Percentiles rank a stretch among this genome's conserved stretches.
Conservation (phyloP, 1,140 invertebrate species). For the Rhyzopertha dominica region DNA sequence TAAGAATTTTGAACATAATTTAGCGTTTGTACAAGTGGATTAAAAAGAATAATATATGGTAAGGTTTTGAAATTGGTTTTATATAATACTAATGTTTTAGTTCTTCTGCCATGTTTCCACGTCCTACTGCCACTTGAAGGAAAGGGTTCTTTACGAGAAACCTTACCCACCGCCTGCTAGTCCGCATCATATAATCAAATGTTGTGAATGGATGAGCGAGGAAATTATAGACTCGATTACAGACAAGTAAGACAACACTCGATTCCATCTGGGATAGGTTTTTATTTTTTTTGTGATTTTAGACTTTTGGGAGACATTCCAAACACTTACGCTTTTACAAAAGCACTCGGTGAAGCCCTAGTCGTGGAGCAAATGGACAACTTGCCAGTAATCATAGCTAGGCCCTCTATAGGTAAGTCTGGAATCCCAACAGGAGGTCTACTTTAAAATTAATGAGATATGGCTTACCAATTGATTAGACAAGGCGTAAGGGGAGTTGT, state of each 20-base stretch:
- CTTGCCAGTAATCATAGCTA: slow-evolving; percentile 79
- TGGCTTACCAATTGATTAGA: not conserved
- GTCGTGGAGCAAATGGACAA: slow-evolving; percentile 69
- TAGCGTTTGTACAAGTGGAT: no score
- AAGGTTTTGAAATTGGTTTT: no score
- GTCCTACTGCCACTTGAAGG: slow-evolving; percentile 63
- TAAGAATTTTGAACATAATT: no score
- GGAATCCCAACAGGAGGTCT: not conserved
- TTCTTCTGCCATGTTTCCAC: slow-evolving; percentile 57
- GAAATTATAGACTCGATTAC: slow-evolving; percentile 30
- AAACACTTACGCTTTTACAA: slow-evolving; percentile 90
- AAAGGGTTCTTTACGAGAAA: slow-evolving; percentile 62
- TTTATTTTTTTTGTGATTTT: slow-evolving; percentile 39
- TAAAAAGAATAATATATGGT: no score
- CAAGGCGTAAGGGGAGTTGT: not conserved
- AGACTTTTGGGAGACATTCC: slow-evolving; percentile 76
- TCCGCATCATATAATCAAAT: slow-evolving; percentile 63
- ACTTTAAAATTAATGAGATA: slow-evolving; percentile 6
- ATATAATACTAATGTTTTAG: no score
- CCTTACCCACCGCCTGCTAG: slow-evolving; percentile 63
- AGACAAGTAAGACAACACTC: slow-evolving; percentile 33
- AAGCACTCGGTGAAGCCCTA: slow-evolving; percentile 78
- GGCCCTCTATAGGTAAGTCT: slow-evolving; percentile 81
- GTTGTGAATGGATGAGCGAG: slow-evolving; percentile 69
- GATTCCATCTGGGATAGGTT: no score